phyloP scores from a whole-genome alignment of 2,113 vertebrate species.

The Campylorhamphus procurvoides region DNA sequence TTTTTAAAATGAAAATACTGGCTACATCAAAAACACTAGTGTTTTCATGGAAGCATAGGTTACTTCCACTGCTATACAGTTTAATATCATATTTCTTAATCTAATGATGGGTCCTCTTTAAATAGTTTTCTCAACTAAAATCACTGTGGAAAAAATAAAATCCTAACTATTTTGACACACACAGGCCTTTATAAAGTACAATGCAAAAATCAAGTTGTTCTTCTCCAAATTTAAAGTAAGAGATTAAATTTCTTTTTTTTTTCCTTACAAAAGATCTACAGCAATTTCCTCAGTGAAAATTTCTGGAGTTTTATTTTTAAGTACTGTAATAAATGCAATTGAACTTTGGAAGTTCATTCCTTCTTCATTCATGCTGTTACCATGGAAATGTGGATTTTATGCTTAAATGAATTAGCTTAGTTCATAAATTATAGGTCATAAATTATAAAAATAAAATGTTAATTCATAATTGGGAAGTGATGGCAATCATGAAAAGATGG shows the following conservation, averaged over 20 bases:
- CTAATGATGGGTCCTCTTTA: not conserved
- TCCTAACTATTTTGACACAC: not conserved
- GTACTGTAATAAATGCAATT: slow-evolving; percentile 45
- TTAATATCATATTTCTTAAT: not conserved
- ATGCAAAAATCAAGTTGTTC: not conserved
- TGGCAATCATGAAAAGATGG: not conserved
- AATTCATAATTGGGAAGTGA: slow-evolving; percentile 38
- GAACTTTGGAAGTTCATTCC: slow-evolving; percentile 31
- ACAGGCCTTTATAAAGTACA: not conserved
- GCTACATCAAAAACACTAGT: not conserved
- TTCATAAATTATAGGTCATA: slow-evolving; percentile 56
- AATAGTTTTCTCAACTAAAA: not conserved
- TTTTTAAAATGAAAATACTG: not conserved
- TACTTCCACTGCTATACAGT: not conserved
- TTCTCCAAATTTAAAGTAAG: not conserved
- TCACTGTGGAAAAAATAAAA: not conserved
- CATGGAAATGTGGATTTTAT: slow-evolving; percentile 62
- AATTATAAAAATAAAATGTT: slow-evolving; percentile 55
- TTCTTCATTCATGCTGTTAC: slow-evolving; percentile 65
- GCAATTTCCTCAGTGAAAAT: slow-evolving; percentile 19
- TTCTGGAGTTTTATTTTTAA: slow-evolving; percentile 50
- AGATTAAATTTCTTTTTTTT: not conserved
- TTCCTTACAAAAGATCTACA: not conserved
- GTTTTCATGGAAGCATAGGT: not conserved
- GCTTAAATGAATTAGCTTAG: slow-evolving; percentile 54